Evolutionary conservation across 2,113 vertebrate species (phyloP).

Genomic region (Onychostoma macrolepis): DNA sequence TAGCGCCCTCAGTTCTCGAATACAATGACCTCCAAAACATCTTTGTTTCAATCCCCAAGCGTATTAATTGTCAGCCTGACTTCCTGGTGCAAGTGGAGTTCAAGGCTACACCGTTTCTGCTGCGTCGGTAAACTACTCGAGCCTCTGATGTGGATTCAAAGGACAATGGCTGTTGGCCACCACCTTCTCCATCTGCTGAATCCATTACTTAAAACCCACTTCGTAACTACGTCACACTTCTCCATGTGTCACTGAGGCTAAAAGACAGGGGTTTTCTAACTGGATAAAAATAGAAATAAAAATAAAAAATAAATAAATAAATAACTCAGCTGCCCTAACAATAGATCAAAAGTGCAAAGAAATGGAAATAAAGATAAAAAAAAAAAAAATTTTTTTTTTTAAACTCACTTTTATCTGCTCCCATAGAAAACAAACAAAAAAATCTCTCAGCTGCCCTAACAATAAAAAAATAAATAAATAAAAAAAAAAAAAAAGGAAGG

Average conservation of each 20-base stretch:
- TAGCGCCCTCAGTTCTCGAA: not conserved
- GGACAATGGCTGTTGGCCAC: conserved; percentile 10
- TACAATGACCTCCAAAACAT: not conserved
- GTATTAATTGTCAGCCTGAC: not conserved
- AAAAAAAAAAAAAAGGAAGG: too few species aligned
- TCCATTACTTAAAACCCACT: conserved; percentile 35
- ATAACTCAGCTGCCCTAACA: not conserved
- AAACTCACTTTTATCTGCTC: not conserved
- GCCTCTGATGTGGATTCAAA: conserved; percentile 17
- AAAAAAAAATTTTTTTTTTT: too few species aligned
- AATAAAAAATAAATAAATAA: not conserved
- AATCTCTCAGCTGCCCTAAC: not conserved
- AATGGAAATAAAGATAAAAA: not conserved
- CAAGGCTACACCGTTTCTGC: not conserved
- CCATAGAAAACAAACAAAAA: not conserved
- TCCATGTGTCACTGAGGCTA: not conserved
- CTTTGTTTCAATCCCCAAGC: conserved; percentile 28
- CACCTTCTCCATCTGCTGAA: conserved; percentile 15
- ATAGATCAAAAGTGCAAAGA: not conserved
- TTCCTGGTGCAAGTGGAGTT: conserved; percentile 28
- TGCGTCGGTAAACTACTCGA: not conserved
- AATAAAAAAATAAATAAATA: too few species aligned
- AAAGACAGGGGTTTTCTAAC: not conserved
- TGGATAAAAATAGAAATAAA: not conserved
- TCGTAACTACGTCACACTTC: not conserved